These are phyloP conservation scores for Lingula anatina DNA, from an alignment of 2,888 invertebrate genomes.

Conservation along the genomic window DNA sequence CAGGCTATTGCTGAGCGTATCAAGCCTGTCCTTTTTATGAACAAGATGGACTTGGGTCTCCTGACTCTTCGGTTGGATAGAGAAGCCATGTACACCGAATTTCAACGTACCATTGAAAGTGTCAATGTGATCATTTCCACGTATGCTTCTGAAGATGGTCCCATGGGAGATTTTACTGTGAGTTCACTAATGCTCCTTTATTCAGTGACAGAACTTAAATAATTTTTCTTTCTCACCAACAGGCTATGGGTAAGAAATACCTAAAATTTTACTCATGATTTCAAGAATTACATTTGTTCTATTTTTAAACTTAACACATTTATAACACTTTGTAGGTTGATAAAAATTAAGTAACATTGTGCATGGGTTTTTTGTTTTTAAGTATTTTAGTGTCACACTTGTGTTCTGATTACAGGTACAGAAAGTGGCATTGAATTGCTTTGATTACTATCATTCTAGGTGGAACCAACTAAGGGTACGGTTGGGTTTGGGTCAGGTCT, in stretches of 20 bases:
- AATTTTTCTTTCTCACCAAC: background rate
- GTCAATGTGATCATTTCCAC: conserved; percentile 99
- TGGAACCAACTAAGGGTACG: conserved; percentile 95
- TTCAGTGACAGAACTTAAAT: background rate
- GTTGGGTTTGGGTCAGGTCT: conserved; percentile 99
- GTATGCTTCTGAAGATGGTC: conserved; percentile 83
- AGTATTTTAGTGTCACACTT: background rate
- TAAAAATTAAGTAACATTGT: too few species aligned
- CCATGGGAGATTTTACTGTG: conserved; percentile 98
- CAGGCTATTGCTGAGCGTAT: conserved; percentile 99
- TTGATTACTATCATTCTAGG: conserved; percentile 53
- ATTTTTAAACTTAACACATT: too few species aligned
- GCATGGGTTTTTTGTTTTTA: too few species aligned
- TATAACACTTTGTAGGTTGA: too few species aligned
- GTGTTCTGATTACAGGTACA: background rate
- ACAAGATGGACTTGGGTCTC: conserved; percentile 99
- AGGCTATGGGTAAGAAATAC: background rate
- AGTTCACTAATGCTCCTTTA: conserved; percentile 24
- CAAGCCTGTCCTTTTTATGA: conserved; percentile 99
- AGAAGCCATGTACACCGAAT: conserved; percentile 97
- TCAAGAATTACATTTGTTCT: background rate
- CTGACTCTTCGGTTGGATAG: conserved; percentile 93
- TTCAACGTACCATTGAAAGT: conserved; percentile 99
- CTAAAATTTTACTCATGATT: background rate
- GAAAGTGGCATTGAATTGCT: too few species aligned